Evolutionary conservation across 2,113 vertebrate species (phyloP).

Genomic region (Rhinopomastus cyanomelas): DNA sequence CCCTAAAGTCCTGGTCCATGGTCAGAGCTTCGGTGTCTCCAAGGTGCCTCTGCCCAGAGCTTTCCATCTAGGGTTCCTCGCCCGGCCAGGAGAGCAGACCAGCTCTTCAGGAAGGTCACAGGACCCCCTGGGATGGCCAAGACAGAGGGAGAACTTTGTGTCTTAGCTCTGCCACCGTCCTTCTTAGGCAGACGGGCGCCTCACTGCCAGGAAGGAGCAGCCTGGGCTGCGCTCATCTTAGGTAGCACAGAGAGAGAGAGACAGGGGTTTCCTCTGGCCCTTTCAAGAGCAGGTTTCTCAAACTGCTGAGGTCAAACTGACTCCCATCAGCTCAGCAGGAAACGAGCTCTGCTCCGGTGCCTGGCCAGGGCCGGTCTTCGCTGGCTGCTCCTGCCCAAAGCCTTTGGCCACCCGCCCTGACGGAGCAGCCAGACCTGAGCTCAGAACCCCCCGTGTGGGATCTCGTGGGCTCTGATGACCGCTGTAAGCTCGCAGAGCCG

Average conservation of each 20-base stretch:
- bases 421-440: slow-evolving; percentile 35
- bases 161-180: not conserved
- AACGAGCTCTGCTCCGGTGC: slow-evolving; percentile 1
- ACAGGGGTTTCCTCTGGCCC: slow-evolving; percentile 39
- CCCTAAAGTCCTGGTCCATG: too few species aligned
- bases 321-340: slow-evolving; percentile 32
- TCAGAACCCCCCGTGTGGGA: not conserved
- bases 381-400: slow-evolving; percentile 23
- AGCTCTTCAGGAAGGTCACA: not conserved
- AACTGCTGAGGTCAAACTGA: slow-evolving; percentile 33
- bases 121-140: not conserved
- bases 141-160: not conserved
- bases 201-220: not conserved
- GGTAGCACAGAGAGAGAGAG: not conserved
- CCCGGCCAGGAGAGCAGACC: not conserved
- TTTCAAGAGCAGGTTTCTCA: slow-evolving; percentile 33
- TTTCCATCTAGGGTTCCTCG: not conserved
- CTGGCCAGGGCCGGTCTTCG: slow-evolving; percentile 2
- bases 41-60: fast-evolving
- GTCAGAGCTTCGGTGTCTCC: not conserved
- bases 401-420: slow-evolving; percentile 52
- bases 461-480: slow-evolving; percentile 32
- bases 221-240: not conserved
- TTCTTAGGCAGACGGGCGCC: not conserved
- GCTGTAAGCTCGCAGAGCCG: slow-evolving; percentile 11